Conservation (phyloP, 2,113 vertebrate genomes). For the Turdus rufiventris region DNA sequence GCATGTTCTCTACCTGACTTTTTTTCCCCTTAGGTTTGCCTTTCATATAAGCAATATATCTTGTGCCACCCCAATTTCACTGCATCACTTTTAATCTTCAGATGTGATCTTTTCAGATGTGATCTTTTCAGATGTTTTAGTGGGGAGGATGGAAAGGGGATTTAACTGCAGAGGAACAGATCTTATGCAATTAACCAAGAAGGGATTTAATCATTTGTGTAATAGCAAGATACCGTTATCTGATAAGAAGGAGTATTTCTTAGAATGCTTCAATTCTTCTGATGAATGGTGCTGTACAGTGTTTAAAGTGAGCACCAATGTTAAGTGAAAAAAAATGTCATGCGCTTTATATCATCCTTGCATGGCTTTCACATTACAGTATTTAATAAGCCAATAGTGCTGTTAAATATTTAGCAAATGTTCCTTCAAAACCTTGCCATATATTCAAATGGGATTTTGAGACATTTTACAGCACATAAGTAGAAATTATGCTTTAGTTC, state of each 20-base stretch:
- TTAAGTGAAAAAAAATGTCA: conserved; percentile 44
- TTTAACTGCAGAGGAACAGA: conserved; percentile 35
- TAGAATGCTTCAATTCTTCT: conserved; percentile 58
- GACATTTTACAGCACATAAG: conserved; percentile 50
- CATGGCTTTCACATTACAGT: conserved; percentile 25
- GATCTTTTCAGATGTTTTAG: conserved; percentile 42
- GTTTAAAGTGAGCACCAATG: conserved; percentile 52
- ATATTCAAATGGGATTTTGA: conserved; percentile 62
- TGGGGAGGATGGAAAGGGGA: background rate
- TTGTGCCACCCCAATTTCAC: background rate
- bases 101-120: conserved; percentile 16
- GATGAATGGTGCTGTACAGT: conserved; percentile 53
- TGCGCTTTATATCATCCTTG: conserved; percentile 39
- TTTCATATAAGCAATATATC: conserved; percentile 8
- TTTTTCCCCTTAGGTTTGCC: conserved; percentile 1
- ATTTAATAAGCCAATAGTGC: conserved; percentile 59
- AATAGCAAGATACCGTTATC: conserved; percentile 62
- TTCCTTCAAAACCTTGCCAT: conserved; percentile 44
- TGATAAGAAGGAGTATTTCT: conserved; percentile 64
- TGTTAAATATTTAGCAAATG: conserved; percentile 71
- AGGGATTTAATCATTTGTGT: conserved; percentile 62
- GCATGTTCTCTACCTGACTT: background rate
- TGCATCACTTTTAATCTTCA: conserved; percentile 34
- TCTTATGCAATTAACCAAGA: conserved; percentile 58
- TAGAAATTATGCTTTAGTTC: conserved; percentile 42